Conservation (phyloP, 2,113 vertebrate genomes). For the Entomyzon cyanotis region DNA sequence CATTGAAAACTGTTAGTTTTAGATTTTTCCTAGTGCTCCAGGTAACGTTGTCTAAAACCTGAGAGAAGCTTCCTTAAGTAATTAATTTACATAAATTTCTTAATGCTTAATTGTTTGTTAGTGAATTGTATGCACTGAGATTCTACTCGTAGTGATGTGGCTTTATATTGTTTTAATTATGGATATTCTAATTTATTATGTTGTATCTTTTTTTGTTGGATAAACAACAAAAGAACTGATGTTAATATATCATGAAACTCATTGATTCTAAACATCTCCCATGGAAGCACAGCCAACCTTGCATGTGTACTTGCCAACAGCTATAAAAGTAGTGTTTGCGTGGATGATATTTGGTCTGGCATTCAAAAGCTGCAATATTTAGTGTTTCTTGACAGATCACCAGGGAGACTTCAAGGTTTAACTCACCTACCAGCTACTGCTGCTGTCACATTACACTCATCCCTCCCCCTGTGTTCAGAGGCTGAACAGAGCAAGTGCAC, state of each 20-base stretch:
- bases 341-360: not conserved
- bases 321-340: not conserved
- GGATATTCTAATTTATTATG: not conserved
- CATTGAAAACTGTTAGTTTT: not conserved
- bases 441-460: not conserved
- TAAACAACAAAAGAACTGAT: not conserved
- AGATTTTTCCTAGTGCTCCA: not conserved
- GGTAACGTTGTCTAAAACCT: not conserved
- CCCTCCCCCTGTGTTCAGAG: not conserved
- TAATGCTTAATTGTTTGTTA: not conserved
- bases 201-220: not conserved
- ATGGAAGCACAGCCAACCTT: conserved; percentile 23
- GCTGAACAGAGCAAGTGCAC: not conserved
- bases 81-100: not conserved
- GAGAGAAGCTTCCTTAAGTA: not conserved
- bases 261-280: not conserved
- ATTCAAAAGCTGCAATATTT: conserved; percentile 23
- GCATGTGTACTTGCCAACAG: not conserved
- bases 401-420: conserved; percentile 4
- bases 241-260: not conserved
- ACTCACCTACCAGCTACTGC: conserved; percentile 2
- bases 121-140: not conserved
- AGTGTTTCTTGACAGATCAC: conserved; percentile 19
- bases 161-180: conserved; percentile 20
- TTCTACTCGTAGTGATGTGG: not conserved